Conservation (phyloP, 2,113 vertebrate genomes). For the Dipodomys stephensi region DNA sequence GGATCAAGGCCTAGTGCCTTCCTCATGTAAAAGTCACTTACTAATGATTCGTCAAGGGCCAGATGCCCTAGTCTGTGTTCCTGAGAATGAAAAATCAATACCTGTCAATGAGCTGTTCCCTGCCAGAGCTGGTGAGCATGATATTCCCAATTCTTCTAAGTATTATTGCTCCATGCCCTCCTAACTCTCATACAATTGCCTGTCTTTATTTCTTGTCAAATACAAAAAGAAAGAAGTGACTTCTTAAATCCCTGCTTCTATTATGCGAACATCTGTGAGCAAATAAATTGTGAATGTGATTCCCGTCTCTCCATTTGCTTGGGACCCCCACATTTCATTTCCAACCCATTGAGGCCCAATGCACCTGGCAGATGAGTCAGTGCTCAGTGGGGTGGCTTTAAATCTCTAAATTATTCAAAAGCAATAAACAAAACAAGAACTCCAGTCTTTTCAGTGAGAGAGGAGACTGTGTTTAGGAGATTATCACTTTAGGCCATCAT, state of each 20-base stretch:
- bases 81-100: slow-evolving; percentile 52
- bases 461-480: slow-evolving; percentile 64
- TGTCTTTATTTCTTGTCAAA: slow-evolving; percentile 61
- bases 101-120: background rate
- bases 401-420: slow-evolving; percentile 70
- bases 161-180: background rate
- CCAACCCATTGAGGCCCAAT: slow-evolving; percentile 57
- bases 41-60: background rate
- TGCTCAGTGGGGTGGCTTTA: slow-evolving; percentile 54
- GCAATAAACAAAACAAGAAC: slow-evolving; percentile 65
- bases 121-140: background rate
- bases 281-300: slow-evolving; percentile 65
- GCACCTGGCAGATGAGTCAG: slow-evolving; percentile 53
- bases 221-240: slow-evolving; percentile 58
- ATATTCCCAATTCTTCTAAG: background rate
- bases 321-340: slow-evolving; percentile 65
- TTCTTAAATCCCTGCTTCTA: slow-evolving; percentile 72
- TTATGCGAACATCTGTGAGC: slow-evolving; percentile 81
- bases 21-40: slow-evolving; percentile 29
- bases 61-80: background rate
- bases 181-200: background rate
- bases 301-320: slow-evolving; percentile 32
- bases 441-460: slow-evolving; percentile 33
- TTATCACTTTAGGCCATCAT: slow-evolving; percentile 71
- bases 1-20: slow-evolving; percentile 7